A percentile compares a stretch with the other conserved stretches of the same genome.
Conservation (phyloP, 1,140 invertebrate genomes). For the Pogonomyrmex barbatus region DNA sequence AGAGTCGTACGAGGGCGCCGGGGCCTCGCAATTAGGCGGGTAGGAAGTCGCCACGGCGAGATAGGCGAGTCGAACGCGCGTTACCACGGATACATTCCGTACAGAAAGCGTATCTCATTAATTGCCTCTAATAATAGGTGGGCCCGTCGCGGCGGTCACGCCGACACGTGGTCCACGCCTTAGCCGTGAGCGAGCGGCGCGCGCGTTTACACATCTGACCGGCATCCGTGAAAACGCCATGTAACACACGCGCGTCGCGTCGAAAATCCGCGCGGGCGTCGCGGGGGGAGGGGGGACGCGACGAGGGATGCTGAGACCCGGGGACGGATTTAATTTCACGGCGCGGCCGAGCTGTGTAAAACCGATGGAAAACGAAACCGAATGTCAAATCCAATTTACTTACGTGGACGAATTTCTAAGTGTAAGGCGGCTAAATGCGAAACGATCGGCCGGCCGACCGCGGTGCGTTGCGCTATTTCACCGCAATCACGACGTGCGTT, state of each 20-base stretch:
- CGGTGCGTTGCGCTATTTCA: conserved; percentile 13
- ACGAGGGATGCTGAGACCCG: no score
- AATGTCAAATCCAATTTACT: neutral
- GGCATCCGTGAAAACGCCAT: conserved; percentile 73
- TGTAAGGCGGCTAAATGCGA: neutral
- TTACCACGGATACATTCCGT: conserved; percentile 75
- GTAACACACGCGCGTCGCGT: conserved; percentile 49
- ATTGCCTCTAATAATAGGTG: conserved; percentile 79
- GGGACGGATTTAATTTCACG: conserved; percentile 11
- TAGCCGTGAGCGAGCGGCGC: conserved; percentile 54
- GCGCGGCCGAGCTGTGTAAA: neutral
- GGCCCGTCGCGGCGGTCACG: conserved; percentile 6
- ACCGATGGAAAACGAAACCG: neutral
- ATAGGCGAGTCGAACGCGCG: conserved; percentile 78
- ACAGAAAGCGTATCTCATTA: conserved; percentile 79
- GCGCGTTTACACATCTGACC: conserved; percentile 69
- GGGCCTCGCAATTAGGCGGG: conserved; percentile 70
- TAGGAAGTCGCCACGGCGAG: conserved; percentile 75
- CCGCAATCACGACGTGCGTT: conserved; percentile 40
- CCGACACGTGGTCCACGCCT: conserved; percentile 68
- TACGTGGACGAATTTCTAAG: neutral
- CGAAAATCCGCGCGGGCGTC: conserved; percentile 55
- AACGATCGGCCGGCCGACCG: neutral
- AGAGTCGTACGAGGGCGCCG: conserved; percentile 4
- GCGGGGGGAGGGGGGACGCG: no score